Conservation (phyloP, 2,888 invertebrate genomes). For the Nomada goodeniana region DNA sequence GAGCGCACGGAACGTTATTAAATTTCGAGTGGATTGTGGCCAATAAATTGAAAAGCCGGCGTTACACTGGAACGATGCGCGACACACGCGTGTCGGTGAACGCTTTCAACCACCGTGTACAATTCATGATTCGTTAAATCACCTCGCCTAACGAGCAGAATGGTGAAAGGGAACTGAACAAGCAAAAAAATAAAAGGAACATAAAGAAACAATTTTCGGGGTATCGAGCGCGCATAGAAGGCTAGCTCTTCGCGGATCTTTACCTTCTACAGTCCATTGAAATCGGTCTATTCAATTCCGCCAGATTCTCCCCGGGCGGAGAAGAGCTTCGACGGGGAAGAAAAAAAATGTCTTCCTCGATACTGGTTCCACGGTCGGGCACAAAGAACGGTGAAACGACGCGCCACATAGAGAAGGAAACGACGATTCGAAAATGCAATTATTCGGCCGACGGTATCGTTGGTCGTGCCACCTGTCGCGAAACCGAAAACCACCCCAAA, state of each 20-base stretch:
- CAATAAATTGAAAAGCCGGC: slow-evolving; percentile 48
- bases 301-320: slow-evolving; percentile 17
- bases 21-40: slow-evolving; percentile 38
- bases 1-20: slow-evolving; percentile 33
- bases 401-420: slow-evolving; percentile 45
- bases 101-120: not conserved
- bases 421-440: slow-evolving; percentile 76
- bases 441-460: slow-evolving; percentile 73
- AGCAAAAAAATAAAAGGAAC: not conserved
- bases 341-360: slow-evolving; percentile 31
- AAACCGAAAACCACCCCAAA: slow-evolving; percentile 63
- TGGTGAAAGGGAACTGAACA: not conserved
- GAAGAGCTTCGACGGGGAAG: slow-evolving; percentile 31
- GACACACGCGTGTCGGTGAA: not conserved
- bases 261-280: slow-evolving; percentile 59
- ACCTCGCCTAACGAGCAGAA: not conserved
- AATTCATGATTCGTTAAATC: not conserved
- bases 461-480: slow-evolving; percentile 64
- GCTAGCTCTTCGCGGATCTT: slow-evolving; percentile 62
- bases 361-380: slow-evolving; percentile 42
- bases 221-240: slow-evolving; percentile 41
- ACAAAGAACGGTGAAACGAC: slow-evolving; percentile 61
- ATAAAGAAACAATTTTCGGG: slow-evolving; percentile 51
- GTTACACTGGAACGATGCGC: slow-evolving; percentile 10
- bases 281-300: slow-evolving; percentile 56